Evolutionary conservation across 2,797 vertebrate species (phyloP).

Genomic region (Mus caroli): DNA sequence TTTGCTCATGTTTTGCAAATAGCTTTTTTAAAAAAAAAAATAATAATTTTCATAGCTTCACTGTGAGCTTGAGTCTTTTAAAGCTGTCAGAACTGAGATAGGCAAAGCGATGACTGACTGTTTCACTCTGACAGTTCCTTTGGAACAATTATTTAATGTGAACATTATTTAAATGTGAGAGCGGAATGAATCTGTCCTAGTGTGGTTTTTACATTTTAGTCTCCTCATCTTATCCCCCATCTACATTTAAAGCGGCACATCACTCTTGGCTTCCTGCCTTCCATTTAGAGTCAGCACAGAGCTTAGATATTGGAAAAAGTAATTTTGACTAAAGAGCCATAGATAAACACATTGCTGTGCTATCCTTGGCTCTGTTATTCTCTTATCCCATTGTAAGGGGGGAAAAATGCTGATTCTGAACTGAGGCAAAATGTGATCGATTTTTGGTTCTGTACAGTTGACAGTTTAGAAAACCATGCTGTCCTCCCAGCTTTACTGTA

Average conservation of each 20-base stretch:
- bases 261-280: conserved; percentile 62
- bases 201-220: conserved; percentile 71
- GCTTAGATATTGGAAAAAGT: conserved; percentile 38
- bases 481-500: conserved; percentile 47
- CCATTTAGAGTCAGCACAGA: conserved; percentile 49
- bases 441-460: conserved; percentile 29
- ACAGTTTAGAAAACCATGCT: conserved; percentile 23
- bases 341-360: conserved; percentile 39
- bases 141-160: conserved; percentile 81
- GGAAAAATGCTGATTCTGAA: conserved; percentile 47
- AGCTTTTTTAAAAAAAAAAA: not conserved
- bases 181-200: conserved; percentile 65
- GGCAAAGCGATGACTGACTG: conserved; percentile 61
- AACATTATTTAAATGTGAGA: conserved; percentile 80
- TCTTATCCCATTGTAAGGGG: conserved; percentile 4
- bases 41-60: conserved; percentile 64
- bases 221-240: conserved; percentile 71
- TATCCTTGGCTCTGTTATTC: conserved; percentile 19
- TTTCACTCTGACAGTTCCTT: conserved; percentile 79
- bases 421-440: conserved; percentile 10
- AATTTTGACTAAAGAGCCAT: conserved; percentile 69
- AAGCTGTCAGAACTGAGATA: conserved; percentile 61
- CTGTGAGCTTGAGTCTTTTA: conserved; percentile 43
- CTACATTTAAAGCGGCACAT: conserved; percentile 74
- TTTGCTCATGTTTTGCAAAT: conserved; percentile 77